These are phyloP conservation scores for Aspiorhynchus laticeps DNA, from an alignment of 2,113 vertebrate species.

Conservation along the genomic window DNA sequence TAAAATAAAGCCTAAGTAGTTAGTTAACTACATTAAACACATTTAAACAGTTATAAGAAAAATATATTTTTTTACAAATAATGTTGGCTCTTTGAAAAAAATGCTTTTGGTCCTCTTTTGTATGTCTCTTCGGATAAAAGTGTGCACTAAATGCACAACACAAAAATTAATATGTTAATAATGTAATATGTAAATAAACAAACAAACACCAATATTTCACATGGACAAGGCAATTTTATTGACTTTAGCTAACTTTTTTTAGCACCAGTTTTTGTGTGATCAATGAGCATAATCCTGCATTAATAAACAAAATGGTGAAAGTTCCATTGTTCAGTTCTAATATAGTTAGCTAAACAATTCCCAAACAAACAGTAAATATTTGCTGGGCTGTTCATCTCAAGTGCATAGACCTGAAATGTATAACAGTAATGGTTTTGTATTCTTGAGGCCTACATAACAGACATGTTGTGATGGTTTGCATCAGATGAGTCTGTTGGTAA, in stretches of 20 bases:
- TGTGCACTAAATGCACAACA: not conserved
- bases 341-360: not conserved
- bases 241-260: no score
- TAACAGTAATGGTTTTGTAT: not conserved
- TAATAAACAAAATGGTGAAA: not conserved
- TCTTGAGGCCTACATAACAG: conserved; percentile 40
- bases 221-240: not conserved
- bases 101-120: no score
- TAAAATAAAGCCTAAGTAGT: not conserved
- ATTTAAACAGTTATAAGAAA: no score
- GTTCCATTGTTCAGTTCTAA: not conserved
- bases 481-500: conserved; percentile 39
- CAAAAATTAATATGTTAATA: no score
- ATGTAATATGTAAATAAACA: not conserved
- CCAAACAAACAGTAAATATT: no score
- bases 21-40: not conserved
- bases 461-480: conserved; percentile 27
- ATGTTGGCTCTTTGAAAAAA: not conserved
- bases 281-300: not conserved
- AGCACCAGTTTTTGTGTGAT: not conserved
- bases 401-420: not conserved
- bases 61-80: not conserved
- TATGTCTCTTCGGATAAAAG: not conserved
- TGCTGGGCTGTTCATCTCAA: conserved; percentile 21
- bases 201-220: not conserved